phyloP scores from a whole-genome alignment of 2,113 vertebrate species.

The Crotalus viridis region DNA sequence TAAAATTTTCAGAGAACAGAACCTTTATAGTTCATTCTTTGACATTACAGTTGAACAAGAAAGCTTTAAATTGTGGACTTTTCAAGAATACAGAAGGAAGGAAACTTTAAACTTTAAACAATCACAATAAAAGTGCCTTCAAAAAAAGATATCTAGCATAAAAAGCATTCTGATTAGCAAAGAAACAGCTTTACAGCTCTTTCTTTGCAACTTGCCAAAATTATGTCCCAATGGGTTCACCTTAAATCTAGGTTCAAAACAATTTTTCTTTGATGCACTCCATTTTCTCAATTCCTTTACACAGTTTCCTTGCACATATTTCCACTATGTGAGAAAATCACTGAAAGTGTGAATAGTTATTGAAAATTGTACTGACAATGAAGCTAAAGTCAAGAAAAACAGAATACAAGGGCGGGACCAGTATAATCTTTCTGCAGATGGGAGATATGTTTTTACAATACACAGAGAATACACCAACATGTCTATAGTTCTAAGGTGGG shows the following conservation, averaged over 20 bases:
- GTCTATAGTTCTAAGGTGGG: no score
- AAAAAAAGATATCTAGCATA: background rate
- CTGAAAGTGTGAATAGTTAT: background rate
- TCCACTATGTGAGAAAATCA: background rate
- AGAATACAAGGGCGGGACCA: background rate
- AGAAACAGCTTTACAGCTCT: background rate
- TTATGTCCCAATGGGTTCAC: background rate
- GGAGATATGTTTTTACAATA: background rate
- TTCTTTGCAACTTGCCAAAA: background rate
- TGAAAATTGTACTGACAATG: background rate
- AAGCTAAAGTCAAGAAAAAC: background rate
- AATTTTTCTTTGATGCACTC: background rate
- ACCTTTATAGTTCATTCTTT: constrained; percentile 31
- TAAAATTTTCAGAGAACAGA: background rate
- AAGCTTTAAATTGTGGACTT: constrained; percentile 23
- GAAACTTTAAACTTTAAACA: constrained; percentile 28
- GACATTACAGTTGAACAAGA: background rate
- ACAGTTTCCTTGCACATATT: background rate
- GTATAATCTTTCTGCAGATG: background rate
- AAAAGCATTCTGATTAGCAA: background rate
- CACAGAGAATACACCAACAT: background rate
- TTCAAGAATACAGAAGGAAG: constrained; percentile 34
- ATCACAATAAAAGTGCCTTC: background rate
- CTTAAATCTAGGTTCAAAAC: background rate
- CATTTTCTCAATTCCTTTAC: background rate